Conservation (phyloP, 2,888 invertebrate species). For the Arenicola marina region DNA sequence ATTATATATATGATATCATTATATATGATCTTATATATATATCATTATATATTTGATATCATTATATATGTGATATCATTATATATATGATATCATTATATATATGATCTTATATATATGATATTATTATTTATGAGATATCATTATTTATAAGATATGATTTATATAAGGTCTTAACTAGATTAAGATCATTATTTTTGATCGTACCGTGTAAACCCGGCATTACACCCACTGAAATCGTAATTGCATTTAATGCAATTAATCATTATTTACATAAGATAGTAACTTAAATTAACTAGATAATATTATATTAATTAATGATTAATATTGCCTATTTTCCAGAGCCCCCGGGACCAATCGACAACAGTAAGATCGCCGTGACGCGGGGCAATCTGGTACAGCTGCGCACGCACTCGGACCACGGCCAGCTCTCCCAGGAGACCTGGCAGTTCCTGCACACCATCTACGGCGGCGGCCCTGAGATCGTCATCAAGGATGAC, state of each 20-base stretch:
- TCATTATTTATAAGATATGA: no score
- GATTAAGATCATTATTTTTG: no score
- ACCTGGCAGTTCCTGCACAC: constrained; percentile 85
- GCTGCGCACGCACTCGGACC: constrained; percentile 51
- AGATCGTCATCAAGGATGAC: constrained; percentile 14
- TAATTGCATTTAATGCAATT: no score
- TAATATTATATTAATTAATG: neutral
- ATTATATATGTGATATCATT: no score
- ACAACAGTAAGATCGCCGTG: constrained; percentile 75
- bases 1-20: no score
- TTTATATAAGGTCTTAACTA: no score
- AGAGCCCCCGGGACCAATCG: constrained; percentile 85
- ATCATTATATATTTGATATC: neutral
- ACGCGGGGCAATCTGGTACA: constrained; percentile 49
- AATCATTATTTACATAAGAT: no score
- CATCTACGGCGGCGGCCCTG: constrained; percentile 88
- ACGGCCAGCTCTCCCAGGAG: constrained; percentile 76
- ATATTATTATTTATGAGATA: no score
- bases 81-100: no score
- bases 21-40: neutral
- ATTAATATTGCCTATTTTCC: constrained; percentile 31
- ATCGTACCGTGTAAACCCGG: no score
- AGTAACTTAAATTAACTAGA: neutral
- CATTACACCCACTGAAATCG: no score
- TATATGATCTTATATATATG: no score